Evolutionary conservation across 2,888 invertebrate species (phyloP), one percentile per base, ranked within the genome.

Genomic region (Abrostola tripartita): DNA sequence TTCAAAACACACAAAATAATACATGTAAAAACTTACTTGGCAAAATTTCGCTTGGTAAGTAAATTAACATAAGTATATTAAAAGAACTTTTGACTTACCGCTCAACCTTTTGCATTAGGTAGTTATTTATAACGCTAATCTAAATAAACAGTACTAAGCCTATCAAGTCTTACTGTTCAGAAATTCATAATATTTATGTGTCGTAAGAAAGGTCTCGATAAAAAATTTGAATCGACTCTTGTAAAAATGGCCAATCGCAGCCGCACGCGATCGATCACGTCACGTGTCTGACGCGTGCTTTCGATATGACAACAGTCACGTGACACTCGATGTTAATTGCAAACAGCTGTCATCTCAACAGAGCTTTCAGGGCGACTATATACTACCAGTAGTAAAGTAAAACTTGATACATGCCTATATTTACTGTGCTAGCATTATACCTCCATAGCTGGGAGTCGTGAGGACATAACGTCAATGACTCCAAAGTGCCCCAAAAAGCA

Each of bases 401-500:
- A 61, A 68, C 63, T 65, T 62, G 58, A 67, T 53, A 60, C 42
- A 58, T 12, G 60, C 51, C n/a, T 59, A 70, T 8, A 52, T 54
- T 62, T 71, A 74, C 69, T 56, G 65, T 76, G 74, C 68, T 66
- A 58, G 65, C 68, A 59, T 61, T 68, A 61, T 68, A 75, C 75
- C 56, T 65, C 74, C 57, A 62, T 70, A 52, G 62, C 62, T 79
- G 92, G 92, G 92, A 93, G 90, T 75, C 88, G 70, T 90, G 91
- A 88, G 92, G 91, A 87, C 92, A 93, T 92, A 93, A 92, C 76
- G 86, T 90, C 93, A 92, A 87, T 73, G 90, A 92, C 90, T 90
- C 90, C 88, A 73, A 74, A 72, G 84, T 85, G 84, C 77, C 61
- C 62, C 62, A 68, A 72, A 74, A 82, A 79, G 75, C 81, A 74